Evolutionary conservation across 2,113 vertebrate genomes (phyloP), one percentile per base, ranked within the genome.

Genomic region (Mus pahari): DNA sequence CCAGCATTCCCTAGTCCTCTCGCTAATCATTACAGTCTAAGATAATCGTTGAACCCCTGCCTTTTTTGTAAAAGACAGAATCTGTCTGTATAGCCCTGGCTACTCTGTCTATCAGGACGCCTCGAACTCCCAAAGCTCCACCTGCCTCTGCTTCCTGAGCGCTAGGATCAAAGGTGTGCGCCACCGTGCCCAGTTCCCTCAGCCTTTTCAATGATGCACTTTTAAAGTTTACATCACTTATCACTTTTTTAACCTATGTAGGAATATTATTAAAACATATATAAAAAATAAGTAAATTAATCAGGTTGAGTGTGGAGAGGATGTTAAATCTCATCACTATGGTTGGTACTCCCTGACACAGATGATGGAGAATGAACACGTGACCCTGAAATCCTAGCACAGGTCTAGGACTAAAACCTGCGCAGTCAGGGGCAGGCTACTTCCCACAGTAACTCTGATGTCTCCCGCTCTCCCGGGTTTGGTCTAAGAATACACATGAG

Each of bases 251-350:
- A 3, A 77, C 45, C 24, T 45, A 83, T 48, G 16, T 42, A 7
- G 13, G n/a, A 81, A 53, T 96, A 84, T 48, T 92, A 70, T 53
- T 55, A 74, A 88, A 91, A 75, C 4, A 78, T 48, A 53, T 45
- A 70, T 42, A 92, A 73, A 16, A 90, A 71, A 53, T 77, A 94
- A 64, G 28, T 48, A 86, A 92, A 74, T n/a, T 26, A 82, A 45
- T 39, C 19, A 86, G 0, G 1, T 0, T 12, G 73, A 39, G 24
- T 53, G 60, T 75, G n/a, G 60, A 73, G 42, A 89, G 16, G 36
- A 12, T 36, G 24, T 62, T 48, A 66, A 58, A 24, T 45, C 58
- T 84, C 20, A 73, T 36, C 33, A 62, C 79, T 62, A 62, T 1
- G 45, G 31, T 24, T 71, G n/a, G 20, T 58, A 11, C 50, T 87